These are phyloP conservation scores for Eupeodes corollae DNA, from an alignment of 1,140 invertebrate species.

Conservation along the genomic window DNA sequence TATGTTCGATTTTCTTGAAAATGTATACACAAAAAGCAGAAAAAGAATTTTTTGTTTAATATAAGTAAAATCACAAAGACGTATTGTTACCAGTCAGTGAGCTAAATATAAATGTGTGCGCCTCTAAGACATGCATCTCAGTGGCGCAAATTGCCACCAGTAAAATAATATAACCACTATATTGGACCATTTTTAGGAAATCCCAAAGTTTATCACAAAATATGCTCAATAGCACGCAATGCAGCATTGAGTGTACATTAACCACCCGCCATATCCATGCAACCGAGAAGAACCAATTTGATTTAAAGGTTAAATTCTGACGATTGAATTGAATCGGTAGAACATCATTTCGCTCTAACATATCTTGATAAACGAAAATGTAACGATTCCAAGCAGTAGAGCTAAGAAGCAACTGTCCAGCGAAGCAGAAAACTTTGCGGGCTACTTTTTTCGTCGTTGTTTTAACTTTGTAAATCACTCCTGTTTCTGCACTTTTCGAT, in stretches of 20 bases:
- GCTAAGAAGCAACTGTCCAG: constrained; percentile 55
- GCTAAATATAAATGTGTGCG: constrained; percentile 42
- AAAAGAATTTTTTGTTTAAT: not conserved
- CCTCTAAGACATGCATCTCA: constrained; percentile 46
- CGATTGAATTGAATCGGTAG: constrained; percentile 37
- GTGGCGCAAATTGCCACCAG: constrained; percentile 46
- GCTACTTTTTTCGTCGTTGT: constrained; percentile 49
- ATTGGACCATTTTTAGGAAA: constrained; percentile 53
- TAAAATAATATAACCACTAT: constrained; percentile 47
- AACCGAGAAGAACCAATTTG: constrained; percentile 58
- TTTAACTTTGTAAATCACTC: constrained; percentile 52
- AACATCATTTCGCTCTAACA: constrained; percentile 52
- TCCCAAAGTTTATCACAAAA: constrained; percentile 70
- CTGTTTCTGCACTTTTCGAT: constrained; percentile 38
- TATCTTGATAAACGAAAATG: constrained; percentile 62
- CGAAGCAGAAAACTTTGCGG: constrained; percentile 52
- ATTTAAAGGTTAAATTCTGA: constrained; percentile 45
- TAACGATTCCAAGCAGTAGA: constrained; percentile 71
- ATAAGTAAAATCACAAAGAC: constrained; percentile 29
- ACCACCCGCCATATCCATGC: constrained; percentile 65
- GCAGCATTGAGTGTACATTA: constrained; percentile 67
- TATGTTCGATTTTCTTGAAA: too few species aligned
- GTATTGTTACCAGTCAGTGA: constrained; percentile 31
- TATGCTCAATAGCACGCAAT: constrained; percentile 61
- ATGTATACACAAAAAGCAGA: too few species aligned